These are phyloP conservation scores for Seriola quinqueradiata DNA, from an alignment of 2,113 vertebrate genomes.

Conservation along the genomic window DNA sequence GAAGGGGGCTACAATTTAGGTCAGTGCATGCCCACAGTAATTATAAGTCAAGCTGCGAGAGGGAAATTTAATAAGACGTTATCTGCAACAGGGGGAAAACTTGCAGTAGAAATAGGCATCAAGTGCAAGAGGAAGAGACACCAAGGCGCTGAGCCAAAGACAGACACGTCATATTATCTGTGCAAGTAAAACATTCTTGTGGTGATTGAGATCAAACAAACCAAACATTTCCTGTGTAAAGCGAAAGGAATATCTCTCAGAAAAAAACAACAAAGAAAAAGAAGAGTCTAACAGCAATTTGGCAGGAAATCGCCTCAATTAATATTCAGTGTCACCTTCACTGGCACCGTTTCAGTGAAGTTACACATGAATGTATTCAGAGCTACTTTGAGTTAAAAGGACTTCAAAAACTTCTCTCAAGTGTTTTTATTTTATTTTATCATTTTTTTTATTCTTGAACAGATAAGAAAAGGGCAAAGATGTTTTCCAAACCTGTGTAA, in stretches of 20 bases:
- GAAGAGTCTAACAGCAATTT: constrained; percentile 10
- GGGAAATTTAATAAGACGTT: constrained; percentile 41
- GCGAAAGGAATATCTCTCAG: background rate
- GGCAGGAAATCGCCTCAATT: constrained; percentile 9
- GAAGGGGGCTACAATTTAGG: constrained; percentile 14
- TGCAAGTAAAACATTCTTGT: background rate
- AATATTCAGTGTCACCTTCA: constrained; percentile 29
- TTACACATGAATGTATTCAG: constrained; percentile 12
- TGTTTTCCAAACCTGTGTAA: background rate
- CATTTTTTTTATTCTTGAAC: background rate
- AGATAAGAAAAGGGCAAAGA: background rate
- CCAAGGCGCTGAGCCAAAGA: background rate
- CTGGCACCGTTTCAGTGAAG: constrained; percentile 12
- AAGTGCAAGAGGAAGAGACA: background rate
- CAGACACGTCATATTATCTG: background rate
- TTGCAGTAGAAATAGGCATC: background rate
- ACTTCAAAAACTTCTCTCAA: background rate
- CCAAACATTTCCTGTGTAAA: background rate
- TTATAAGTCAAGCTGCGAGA: constrained; percentile 39
- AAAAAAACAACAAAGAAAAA: background rate
- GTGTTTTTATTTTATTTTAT: background rate
- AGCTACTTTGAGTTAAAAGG: background rate
- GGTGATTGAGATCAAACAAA: constrained; percentile 14
- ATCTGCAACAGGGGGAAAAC: background rate
- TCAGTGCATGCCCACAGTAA: constrained; percentile 43